Base-by-base conservation (phyloP, 2,113 vertebrate species). In the Origma solitaria region DNA sequence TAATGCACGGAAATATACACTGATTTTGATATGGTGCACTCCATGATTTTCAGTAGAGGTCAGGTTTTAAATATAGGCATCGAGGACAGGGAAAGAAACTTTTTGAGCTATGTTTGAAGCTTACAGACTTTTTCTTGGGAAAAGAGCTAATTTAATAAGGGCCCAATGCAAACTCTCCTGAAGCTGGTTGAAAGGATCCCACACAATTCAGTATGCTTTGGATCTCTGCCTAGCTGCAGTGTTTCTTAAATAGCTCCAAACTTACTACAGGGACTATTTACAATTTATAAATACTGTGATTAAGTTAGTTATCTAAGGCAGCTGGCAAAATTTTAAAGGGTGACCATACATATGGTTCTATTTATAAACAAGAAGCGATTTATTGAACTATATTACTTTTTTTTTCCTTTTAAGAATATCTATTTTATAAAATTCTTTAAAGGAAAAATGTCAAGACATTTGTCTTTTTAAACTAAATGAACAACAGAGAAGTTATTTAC, bases 251-350 rank as follows among this genome's bases (percentile, higher is more conserved):
- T 76, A 89, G 78, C 66, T 92, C 75, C 62, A 80, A 89, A 91
- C 66, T 88, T 92, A 88, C 86, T 94, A 89, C 17, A 54, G 82
- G 75, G 78, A 86, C 42, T 92, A 82, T 93, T 95, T 94, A 94
- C 35, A 91, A 72, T 85, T 92, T 77, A 68, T 53, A 85, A 94
- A 95, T 87, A 94, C 66, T 62, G 66, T 31, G 78, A 97, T 96
- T 82, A 88, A 93, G 62, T 88, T 90, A 66, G 71, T 80, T 95
- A 86, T 92, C 85, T 90, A 58, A 94, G 87, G 68, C 92, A 96
- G 85, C 95, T 95, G 93, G 92, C 56, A 86, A 95, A 92, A 86
- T 90, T 95, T 93, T 93, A 85, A 90, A 66, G 82, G 27, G 50
- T 94, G 79, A 77, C 75, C 42, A 66, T 86, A 61, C 54, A 80